Conservation (phyloP, 2,888 invertebrate species). For the Opisthograptis luteolata region DNA sequence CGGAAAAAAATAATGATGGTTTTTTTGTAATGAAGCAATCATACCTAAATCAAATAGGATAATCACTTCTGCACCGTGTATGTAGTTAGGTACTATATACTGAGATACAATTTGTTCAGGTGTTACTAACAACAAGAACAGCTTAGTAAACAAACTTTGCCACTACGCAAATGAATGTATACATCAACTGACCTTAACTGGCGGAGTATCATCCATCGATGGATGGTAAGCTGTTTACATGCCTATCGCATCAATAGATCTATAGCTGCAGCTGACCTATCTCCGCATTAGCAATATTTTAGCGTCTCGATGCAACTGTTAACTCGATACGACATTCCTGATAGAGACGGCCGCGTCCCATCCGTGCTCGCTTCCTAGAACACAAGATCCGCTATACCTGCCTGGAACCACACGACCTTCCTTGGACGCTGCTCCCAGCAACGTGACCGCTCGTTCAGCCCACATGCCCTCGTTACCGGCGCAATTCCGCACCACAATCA, state of each 20-base stretch:
- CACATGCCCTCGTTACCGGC: slow-evolving; percentile 68
- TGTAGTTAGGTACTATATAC: no score
- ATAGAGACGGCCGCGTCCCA: slow-evolving; percentile 58
- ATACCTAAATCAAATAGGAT: no score
- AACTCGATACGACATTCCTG: slow-evolving; percentile 52
- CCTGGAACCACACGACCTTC: slow-evolving; percentile 44
- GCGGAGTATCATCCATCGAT: background rate
- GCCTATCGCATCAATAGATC: slow-evolving; percentile 11
- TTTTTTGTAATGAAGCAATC: no score
- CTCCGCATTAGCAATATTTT: slow-evolving; percentile 36
- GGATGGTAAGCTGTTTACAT: background rate
- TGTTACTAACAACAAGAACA: slow-evolving; percentile 5
- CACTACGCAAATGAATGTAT: slow-evolving; percentile 1
- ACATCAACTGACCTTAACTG: background rate
- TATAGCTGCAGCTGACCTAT: background rate
- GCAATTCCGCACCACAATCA: slow-evolving; percentile 72
- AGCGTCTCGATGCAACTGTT: slow-evolving; percentile 32
- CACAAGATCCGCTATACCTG: slow-evolving; percentile 61
- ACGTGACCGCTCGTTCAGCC: slow-evolving; percentile 48
- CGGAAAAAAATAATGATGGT: no score
- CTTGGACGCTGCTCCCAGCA: slow-evolving; percentile 50
- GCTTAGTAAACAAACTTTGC: background rate
- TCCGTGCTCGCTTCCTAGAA: slow-evolving; percentile 72
- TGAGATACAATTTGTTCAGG: slow-evolving; percentile 12
- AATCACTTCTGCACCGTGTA: no score